Evolutionary conservation across 2,113 vertebrate genomes (phyloP).

Genomic region (Atrichornis clamosus): DNA sequence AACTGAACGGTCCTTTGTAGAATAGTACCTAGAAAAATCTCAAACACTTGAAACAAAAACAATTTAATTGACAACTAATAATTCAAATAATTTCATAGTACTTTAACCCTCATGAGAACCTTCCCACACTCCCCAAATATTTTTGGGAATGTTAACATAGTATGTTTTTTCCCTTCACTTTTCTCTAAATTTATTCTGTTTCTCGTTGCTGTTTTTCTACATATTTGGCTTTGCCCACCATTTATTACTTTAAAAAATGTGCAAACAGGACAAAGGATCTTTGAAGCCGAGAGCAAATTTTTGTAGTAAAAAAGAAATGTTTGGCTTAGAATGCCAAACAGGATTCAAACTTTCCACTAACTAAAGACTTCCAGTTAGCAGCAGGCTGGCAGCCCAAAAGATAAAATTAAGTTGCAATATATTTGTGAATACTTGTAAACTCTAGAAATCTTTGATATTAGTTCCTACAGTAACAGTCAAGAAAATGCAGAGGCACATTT

Average conservation of each 20-base stretch:
- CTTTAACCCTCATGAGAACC: neutral
- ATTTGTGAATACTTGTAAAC: conserved; percentile 61
- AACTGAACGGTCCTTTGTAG: neutral
- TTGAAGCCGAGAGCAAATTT: conserved; percentile 30
- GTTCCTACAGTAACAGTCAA: conserved; percentile 60
- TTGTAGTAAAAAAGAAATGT: conserved; percentile 57
- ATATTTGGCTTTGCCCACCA: conserved; percentile 15
- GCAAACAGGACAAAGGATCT: conserved; percentile 8
- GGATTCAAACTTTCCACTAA: conserved; percentile 69
- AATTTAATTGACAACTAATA: neutral
- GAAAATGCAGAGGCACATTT: conserved; percentile 68
- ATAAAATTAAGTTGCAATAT: conserved; percentile 66
- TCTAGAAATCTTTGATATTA: conserved; percentile 54
- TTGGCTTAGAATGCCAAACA: conserved; percentile 28
- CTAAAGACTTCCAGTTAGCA: conserved; percentile 24
- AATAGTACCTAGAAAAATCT: neutral
- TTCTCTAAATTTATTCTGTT: neutral
- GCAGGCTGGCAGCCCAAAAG: conserved; percentile 49
- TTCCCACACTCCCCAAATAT: neutral
- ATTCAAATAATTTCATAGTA: neutral
- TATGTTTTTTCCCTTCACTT: neutral
- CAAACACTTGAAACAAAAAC: neutral
- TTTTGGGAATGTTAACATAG: neutral
- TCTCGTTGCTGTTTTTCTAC: conserved; percentile 21
- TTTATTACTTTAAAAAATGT: conserved; percentile 52